Conservation (phyloP, 2,888 invertebrate genomes). For the Yponomeuta evonymella region DNA sequence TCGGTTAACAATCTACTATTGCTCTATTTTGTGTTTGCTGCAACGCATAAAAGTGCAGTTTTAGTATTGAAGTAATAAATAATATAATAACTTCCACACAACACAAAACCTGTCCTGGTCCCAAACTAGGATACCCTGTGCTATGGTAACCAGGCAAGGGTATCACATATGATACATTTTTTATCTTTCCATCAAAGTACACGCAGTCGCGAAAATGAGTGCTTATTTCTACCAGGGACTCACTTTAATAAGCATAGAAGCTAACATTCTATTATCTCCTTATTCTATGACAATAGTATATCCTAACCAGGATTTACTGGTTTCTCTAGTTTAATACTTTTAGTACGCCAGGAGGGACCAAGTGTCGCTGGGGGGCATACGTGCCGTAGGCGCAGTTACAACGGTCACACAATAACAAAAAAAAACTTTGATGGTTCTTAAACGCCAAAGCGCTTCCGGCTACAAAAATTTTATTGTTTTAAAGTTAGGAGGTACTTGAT, state of each 20-base stretch:
- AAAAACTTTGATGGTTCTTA: conserved; percentile 7
- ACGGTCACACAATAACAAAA: not conserved
- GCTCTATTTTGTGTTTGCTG: no score
- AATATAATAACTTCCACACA: no score
- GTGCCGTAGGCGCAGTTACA: conserved; percentile 7
- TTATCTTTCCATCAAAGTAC: no score
- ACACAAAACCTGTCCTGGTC: no score
- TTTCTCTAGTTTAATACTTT: not conserved
- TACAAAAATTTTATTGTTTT: conserved; percentile 12
- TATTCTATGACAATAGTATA: not conserved
- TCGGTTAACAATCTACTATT: no score
- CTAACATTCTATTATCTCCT: not conserved
- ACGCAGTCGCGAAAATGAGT: no score
- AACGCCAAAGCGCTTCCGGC: conserved; percentile 18
- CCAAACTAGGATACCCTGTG: no score
- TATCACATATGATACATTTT: no score
- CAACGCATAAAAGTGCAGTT: no score
- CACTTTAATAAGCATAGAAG: not conserved
- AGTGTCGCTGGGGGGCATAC: not conserved
- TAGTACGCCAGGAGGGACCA: not conserved
- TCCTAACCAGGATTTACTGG: not conserved
- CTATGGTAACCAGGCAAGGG: no score
- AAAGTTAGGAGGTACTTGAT: not conserved
- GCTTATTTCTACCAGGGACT: no score
- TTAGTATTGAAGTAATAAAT: no score